These are phyloP conservation scores for Acanthosepion lycidas DNA, from an alignment of 2,888 invertebrate genomes.

Conservation along the genomic window DNA sequence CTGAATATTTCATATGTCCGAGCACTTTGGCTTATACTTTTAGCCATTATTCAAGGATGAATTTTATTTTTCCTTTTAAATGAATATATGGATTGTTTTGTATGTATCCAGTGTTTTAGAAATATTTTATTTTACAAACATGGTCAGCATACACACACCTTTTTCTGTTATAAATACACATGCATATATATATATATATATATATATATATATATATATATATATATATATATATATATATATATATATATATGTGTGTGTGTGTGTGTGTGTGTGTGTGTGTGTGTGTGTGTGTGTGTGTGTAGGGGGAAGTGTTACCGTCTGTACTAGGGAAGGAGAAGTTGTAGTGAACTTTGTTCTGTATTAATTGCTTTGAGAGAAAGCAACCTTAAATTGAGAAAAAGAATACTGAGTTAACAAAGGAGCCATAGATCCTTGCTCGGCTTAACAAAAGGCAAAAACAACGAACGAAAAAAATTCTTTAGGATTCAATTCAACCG, in stretches of 20 bases:
- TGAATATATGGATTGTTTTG: too few species aligned
- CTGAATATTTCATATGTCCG: too few species aligned
- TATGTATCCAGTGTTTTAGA: too few species aligned
- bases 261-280: not conserved
- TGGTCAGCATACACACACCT: too few species aligned
- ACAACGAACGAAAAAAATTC: not conserved
- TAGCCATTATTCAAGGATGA: too few species aligned
- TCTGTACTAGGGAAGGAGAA: not conserved
- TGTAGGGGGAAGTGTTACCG: not conserved
- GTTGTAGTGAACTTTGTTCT: not conserved
- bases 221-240: too few species aligned
- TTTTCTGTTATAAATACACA: too few species aligned
- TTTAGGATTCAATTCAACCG: not conserved
- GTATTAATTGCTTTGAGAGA: not conserved
- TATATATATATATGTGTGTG: not conserved
- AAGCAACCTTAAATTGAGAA: not conserved
- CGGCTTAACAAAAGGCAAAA: not conserved
- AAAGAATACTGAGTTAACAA: not conserved
- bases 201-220: too few species aligned
- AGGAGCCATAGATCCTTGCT: not conserved
- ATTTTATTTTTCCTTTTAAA: too few species aligned
- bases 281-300: not conserved
- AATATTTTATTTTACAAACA: too few species aligned
- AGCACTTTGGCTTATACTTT: too few species aligned
- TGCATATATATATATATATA: too few species aligned